These are phyloP conservation scores for Smittia aterrima DNA, from an alignment of 2,888 invertebrate species.

Conservation along the genomic window DNA sequence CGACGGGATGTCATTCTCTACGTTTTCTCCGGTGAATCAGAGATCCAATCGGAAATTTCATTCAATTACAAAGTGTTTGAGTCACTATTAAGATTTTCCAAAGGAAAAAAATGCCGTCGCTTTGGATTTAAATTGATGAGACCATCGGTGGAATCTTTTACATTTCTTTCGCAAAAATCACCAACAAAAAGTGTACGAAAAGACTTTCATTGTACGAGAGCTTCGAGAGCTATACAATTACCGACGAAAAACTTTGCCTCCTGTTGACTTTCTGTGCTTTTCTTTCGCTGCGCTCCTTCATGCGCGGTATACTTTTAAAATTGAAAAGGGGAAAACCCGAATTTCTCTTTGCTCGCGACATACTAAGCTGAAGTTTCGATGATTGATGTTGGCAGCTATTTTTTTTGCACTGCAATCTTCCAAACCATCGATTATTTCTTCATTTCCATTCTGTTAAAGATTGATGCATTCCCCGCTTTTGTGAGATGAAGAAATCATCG, in stretches of 20 bases:
- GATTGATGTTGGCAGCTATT: conserved; percentile 2
- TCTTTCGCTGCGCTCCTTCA: background rate
- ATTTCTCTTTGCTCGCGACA: background rate
- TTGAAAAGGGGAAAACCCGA: background rate
- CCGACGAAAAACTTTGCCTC: background rate
- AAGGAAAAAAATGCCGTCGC: background rate
- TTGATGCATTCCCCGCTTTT: background rate
- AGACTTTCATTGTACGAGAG: background rate
- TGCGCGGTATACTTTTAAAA: background rate
- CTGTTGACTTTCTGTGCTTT: conserved; percentile 8
- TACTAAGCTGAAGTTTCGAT: background rate
- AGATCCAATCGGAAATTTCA: too few relatives aligned
- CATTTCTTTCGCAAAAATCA: conserved; percentile 10
- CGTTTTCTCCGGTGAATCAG: too few relatives aligned
- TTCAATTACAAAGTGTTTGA: background rate
- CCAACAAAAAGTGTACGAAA: background rate
- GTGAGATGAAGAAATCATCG: background rate
- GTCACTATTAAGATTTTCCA: background rate
- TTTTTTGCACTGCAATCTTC: background rate
- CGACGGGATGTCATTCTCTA: too few relatives aligned
- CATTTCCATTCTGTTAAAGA: background rate
- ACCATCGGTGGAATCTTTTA: background rate
- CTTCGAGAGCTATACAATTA: background rate
- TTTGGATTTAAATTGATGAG: background rate
- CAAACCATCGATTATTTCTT: background rate